These are phyloP conservation scores for Coptodon bakossiorum DNA, from an alignment of 2,113 vertebrate genomes.

Conservation along the genomic window DNA sequence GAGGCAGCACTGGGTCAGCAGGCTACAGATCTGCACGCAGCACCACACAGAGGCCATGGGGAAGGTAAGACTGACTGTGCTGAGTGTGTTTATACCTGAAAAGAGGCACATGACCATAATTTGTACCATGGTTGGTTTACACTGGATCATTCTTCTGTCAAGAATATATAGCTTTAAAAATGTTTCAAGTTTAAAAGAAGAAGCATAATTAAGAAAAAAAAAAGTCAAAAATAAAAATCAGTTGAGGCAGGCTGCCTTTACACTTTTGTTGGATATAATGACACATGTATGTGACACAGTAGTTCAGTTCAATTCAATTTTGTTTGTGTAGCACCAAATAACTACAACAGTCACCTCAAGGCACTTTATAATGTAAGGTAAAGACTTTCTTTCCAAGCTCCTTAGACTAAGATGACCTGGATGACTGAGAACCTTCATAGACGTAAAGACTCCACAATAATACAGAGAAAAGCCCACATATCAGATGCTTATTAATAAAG, in stretches of 20 bases:
- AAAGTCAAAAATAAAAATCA: not conserved
- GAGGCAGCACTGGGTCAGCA: conserved; percentile 97
- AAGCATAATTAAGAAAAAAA: not conserved
- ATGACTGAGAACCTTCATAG: not conserved
- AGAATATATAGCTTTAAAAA: not conserved
- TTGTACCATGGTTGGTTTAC: not conserved
- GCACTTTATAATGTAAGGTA: not conserved
- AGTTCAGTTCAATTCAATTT: not conserved
- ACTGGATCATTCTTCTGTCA: not conserved
- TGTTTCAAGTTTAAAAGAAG: not conserved
- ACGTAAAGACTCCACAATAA: not conserved
- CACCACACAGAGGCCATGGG: conserved; percentile 98
- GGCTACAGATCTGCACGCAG: conserved; percentile 95
- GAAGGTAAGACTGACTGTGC: conserved; percentile 74
- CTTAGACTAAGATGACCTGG: not conserved
- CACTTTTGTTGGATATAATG: not conserved
- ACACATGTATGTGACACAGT: not conserved
- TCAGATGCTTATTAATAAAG: not conserved
- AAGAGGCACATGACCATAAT: not conserved
- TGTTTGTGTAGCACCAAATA: not conserved
- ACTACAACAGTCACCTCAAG: not conserved
- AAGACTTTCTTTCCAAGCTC: not conserved
- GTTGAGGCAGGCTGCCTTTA: not conserved
- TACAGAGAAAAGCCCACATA: not conserved
- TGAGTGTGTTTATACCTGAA: not conserved